Base-by-base conservation (phyloP, 2,888 invertebrate genomes). In the Euclidia mi region DNA sequence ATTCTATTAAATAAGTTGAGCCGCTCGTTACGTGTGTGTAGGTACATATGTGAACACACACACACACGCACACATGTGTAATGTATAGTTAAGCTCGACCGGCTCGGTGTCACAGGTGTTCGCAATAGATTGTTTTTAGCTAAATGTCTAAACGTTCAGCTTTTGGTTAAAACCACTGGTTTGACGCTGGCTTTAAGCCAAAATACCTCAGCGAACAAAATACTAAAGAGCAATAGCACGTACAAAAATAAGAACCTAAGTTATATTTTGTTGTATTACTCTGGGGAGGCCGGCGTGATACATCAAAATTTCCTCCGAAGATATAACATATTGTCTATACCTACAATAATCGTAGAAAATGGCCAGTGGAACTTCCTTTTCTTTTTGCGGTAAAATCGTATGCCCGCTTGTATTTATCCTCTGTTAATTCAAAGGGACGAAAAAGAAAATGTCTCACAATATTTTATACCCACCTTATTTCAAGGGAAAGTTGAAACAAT, bases 91-190 rank as follows among this genome's bases (percentile, higher is more conserved):
- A 63, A 62, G 56, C 53, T 44, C 38, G 14, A 50, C 71, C 48
- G 48, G 53, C 58, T 43, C 25, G 31, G 56, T 53, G 76, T 57
- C 74, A 70, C 76, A 74, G 74, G 73, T 76, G 76, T 55, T 49
- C 57, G 48, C 51, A 70, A n/a, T 72, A 72, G 45, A 76, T 76
- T 64, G 74, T 74, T 76, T 74, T 72, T 72, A 74, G 73, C 70
- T 67, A 72, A 74, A 72, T 66, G 62, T 62, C 72, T 72, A 65
- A 69, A 32, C 72, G 61, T 69, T 71, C 55, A 48, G 63, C 63
- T 63, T 73, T 64, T 58, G 76, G 66, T 76, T 66, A 61, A 66
- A 72, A 72, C 67, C 66, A 57, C 57, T 51, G 42, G 58, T 67
- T 72, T 57, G 46, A 47, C 50, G 20, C 66, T 74, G 74, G 74